Base-by-base conservation (phyloP, 2,113 vertebrate species). In the Trogon surrucura region DNA sequence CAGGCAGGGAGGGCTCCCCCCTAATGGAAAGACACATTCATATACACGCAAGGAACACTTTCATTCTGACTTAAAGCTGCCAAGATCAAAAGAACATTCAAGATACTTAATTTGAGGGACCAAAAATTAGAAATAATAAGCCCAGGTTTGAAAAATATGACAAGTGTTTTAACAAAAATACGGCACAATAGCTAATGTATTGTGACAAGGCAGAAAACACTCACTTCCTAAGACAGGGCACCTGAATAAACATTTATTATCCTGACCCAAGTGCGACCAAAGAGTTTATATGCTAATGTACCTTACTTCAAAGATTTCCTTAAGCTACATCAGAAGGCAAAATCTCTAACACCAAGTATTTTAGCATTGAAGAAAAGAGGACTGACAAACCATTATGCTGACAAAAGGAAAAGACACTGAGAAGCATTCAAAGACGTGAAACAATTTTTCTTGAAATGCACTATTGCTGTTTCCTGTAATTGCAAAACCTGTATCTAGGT, bases 211-310 rank as follows among this genome's bases (percentile, higher is more conserved):
- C 69, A 93, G 48, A 93, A 93, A 88, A 91, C 7, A 66, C 19
- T 71, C 6, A 14, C 17, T 93, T 84, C 30, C 53, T 72, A 72
- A 71, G 30, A 70, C 41, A 89, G 30, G 51, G 23, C 93, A 96
- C 88, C 95, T 97, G 95, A 96, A 94, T 45, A 95, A 97, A 95
- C 48, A 78, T 50, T 81, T 78, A 74, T 79, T 89, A 93, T 86
- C 30, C 64, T 0, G 1, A 74, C 34, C 34, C 58, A 90, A 81
- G 50, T 14, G 11, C 61, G 92, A 69, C 22, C 69, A 70, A 73
- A 71, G 75, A 84, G 53, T 71, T 79, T 84, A 91, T 36, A 92
- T 86, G 82, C 85, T 96, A 96, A 96, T 60, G 27, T 36, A 75
- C 14, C 34, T 73, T 45, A 91, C 75, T 92, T 94, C 90, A 94